A percentile compares a stretch with the other conserved stretches of the same genome.
phyloP scores from a whole-genome alignment of 2,113 vertebrate genomes.

The Corvus cornix region DNA sequence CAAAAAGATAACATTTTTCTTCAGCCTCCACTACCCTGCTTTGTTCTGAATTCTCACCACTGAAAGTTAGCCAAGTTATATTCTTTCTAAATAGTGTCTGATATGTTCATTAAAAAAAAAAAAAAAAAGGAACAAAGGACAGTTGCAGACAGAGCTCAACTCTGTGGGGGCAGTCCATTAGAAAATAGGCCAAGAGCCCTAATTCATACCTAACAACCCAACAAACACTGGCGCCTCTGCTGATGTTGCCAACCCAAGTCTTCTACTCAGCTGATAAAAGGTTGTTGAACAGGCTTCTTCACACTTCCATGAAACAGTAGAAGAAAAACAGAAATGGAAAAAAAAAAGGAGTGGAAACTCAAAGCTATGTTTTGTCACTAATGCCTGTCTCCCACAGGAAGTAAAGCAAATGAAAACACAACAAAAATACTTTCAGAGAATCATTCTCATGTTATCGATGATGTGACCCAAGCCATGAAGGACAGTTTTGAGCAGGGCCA shows the following conservation, averaged over 20 bases:
- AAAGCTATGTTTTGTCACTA: not conserved
- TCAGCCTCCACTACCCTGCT: not conserved
- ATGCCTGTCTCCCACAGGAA: constrained; percentile 35
- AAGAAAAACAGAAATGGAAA: not conserved
- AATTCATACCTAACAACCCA: not conserved
- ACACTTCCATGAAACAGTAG: not conserved
- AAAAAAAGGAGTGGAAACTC: not conserved
- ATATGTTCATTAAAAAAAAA: not conserved
- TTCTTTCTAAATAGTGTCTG: not conserved
- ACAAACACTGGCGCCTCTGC: not conserved
- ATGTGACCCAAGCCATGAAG: constrained; percentile 14
- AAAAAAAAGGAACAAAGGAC: not conserved
- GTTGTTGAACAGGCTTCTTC: not conserved
- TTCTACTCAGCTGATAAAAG: not conserved
- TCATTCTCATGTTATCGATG: constrained; percentile 6
- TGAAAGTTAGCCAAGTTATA: not conserved
- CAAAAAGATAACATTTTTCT: not conserved
- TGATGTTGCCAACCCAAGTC: not conserved
- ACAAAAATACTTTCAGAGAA: constrained; percentile 29
- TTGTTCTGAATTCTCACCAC: not conserved
- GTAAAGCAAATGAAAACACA: constrained; percentile 1
- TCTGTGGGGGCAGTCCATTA: not conserved
- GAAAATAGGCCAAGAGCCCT: not conserved
- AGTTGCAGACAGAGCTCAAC: not conserved
- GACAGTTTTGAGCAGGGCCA: not conserved